Conservation (phyloP, 2,113 vertebrate genomes). For the Arothron firmamentum region DNA sequence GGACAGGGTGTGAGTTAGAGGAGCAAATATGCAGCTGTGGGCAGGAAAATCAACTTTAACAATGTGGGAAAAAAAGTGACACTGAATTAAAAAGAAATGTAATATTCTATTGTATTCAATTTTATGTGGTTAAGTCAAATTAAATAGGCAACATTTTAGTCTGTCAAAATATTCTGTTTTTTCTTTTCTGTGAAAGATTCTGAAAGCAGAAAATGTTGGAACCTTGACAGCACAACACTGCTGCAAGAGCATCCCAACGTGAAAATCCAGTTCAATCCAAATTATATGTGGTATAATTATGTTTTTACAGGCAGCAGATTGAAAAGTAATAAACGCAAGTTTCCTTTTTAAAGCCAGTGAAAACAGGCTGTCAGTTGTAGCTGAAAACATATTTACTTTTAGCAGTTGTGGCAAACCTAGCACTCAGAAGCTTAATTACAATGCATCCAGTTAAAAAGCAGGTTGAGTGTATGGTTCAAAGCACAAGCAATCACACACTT, state of each 20-base stretch:
- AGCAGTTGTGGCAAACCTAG: not conserved
- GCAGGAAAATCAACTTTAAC: not conserved
- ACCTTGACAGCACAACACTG: not conserved
- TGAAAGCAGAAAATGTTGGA: not conserved
- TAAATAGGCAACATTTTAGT: no score
- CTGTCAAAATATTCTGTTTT: no score
- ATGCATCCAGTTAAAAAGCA: not conserved
- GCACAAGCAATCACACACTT: constrained; percentile 7
- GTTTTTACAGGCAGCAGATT: not conserved
- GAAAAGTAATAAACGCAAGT: not conserved
- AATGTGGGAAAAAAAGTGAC: not conserved
- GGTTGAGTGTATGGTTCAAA: not conserved
- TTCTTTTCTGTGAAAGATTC: not conserved
- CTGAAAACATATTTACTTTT: no score
- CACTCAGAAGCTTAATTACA: not conserved
- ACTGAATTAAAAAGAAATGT: not conserved
- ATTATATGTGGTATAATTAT: no score
- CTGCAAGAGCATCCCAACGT: not conserved
- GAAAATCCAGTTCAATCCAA: not conserved
- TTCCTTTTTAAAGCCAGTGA: not conserved
- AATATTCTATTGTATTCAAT: no score
- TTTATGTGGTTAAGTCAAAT: no score
- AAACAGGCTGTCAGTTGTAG: not conserved
- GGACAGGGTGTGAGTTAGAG: constrained; percentile 22
- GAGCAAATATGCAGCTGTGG: not conserved